These are phyloP conservation scores for Muschampia plurimacula DNA, from an alignment of 2,888 invertebrate species.

Conservation along the genomic window DNA sequence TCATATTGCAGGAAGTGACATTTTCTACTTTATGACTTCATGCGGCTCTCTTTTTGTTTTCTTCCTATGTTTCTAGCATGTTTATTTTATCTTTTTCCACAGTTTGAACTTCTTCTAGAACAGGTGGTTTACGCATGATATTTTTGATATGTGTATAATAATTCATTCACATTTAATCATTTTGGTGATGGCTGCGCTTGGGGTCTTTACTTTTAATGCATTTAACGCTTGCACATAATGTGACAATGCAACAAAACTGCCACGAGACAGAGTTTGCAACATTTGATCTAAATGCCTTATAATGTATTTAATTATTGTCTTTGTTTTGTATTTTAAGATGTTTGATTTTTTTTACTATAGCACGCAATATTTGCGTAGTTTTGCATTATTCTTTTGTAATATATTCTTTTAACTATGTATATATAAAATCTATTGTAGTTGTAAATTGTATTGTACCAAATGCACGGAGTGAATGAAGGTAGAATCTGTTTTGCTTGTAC, in stretches of 20 bases:
- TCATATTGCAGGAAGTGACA: constrained; percentile 85
- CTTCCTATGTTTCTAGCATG: constrained; percentile 80
- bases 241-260: constrained; percentile 74
- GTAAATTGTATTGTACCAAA: constrained; percentile 27
- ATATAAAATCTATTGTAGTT: constrained; percentile 24
- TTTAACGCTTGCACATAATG: constrained; percentile 67
- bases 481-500: constrained; percentile 33
- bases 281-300: constrained; percentile 60
- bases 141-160: constrained; percentile 68
- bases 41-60: constrained; percentile 77
- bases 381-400: constrained; percentile 20
- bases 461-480: constrained; percentile 35
- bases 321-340: constrained; percentile 50
- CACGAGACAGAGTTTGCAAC: constrained; percentile 84
- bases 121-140: constrained; percentile 80
- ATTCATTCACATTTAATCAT: constrained; percentile 63
- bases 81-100: constrained; percentile 75
- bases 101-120: constrained; percentile 77
- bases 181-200: constrained; percentile 69
- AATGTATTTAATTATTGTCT: constrained; percentile 38
- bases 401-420: constrained; percentile 27
- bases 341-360: constrained; percentile 28
- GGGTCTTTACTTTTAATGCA: constrained; percentile 66
- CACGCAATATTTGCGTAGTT: constrained; percentile 22
- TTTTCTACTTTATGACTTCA: constrained; percentile 80